Percentiles rank a stretch among this genome's conserved stretches.
Conservation (phyloP, 1,140 invertebrate genomes). For the Trichoplusia ni region DNA sequence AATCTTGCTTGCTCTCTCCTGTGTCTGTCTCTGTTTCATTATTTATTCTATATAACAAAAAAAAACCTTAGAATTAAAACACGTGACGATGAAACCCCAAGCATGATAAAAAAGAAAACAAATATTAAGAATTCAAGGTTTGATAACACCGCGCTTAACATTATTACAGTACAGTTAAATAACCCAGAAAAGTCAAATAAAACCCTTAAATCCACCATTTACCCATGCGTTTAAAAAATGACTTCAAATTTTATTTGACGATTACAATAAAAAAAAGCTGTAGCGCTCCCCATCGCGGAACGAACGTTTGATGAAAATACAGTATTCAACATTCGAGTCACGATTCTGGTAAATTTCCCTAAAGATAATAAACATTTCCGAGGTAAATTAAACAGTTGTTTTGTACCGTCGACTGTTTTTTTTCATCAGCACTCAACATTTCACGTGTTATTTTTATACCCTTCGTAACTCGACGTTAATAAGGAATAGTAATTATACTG, state of each 20-base stretch:
- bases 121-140: too few species aligned
- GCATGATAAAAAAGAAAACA: too few species aligned
- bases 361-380: conserved; percentile 59
- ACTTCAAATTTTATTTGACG: conserved; percentile 32
- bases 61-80: too few species aligned
- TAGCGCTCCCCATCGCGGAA: background rate
- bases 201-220: background rate
- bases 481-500: conserved; percentile 20
- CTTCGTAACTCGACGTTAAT: conserved; percentile 4
- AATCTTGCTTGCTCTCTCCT: too few species aligned
- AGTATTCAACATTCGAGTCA: conserved; percentile 44
- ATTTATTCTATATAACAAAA: too few species aligned
- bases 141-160: too few species aligned
- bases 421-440: conserved; percentile 4
- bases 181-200: too few species aligned
- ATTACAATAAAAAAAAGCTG: conserved; percentile 31
- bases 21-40: too few species aligned
- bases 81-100: too few species aligned
- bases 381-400: conserved; percentile 57
- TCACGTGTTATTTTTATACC: conserved; percentile 22
- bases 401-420: conserved; percentile 20
- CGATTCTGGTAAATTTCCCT: conserved; percentile 53
- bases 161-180: too few species aligned
- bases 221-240: conserved; percentile 12
- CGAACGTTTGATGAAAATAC: conserved; percentile 42